A percentile compares a stretch with the other conserved stretches of the same genome.
Evolutionary conservation across 2,113 vertebrate species (phyloP).

Genomic region (Diphyllodes magnificus): DNA sequence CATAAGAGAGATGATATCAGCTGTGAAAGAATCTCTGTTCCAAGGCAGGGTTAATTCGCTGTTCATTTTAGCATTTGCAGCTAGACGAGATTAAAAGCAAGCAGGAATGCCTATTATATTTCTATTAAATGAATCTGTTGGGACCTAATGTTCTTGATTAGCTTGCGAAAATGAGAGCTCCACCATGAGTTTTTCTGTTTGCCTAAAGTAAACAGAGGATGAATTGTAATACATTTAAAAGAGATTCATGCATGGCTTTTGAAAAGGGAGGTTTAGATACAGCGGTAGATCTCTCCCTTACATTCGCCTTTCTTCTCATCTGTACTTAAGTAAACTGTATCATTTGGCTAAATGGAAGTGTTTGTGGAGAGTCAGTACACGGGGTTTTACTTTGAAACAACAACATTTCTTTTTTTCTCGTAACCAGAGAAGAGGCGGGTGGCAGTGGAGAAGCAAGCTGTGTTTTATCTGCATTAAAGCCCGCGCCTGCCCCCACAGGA

Average conservation of each 20-base stretch:
- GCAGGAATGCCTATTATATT: conserved; percentile 77
- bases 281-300: conserved; percentile 22
- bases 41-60: conserved; percentile 76
- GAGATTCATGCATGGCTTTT: conserved; percentile 46
- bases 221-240: conserved; percentile 68
- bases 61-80: conserved; percentile 74
- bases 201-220: conserved; percentile 75
- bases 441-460: neutral
- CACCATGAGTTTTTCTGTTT: conserved; percentile 71
- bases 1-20: conserved; percentile 66
- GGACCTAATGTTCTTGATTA: conserved; percentile 76
- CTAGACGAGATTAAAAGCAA: conserved; percentile 73
- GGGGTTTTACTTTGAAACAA: conserved; percentile 27
- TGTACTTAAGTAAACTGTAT: conserved; percentile 45
- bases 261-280: conserved; percentile 37
- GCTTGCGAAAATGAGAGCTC: conserved; percentile 66
- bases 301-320: conserved; percentile 48
- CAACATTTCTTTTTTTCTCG: neutral
- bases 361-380: neutral
- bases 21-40: conserved; percentile 72
- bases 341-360: conserved; percentile 25
- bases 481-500: neutral
- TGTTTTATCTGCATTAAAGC: conserved; percentile 9
- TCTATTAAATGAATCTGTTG: conserved; percentile 77
- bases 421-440: neutral